Evolutionary conservation across 2,888 invertebrate species (phyloP).

Genomic region (Ischnura elegans): DNA sequence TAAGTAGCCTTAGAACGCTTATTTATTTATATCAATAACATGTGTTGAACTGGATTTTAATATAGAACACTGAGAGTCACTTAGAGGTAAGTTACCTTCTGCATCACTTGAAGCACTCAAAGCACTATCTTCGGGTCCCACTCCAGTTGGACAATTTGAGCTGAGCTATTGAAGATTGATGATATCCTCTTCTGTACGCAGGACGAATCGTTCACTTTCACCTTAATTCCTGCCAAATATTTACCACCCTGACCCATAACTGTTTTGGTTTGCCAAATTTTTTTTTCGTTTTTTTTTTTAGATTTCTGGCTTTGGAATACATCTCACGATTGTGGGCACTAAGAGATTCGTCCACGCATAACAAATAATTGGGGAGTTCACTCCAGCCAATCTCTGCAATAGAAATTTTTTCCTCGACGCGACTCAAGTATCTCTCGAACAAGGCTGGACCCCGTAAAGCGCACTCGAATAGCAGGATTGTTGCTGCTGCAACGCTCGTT

Average conservation of each 20-base stretch:
- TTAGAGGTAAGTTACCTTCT: neutral
- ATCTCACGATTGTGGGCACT: neutral
- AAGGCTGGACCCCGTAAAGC: neutral
- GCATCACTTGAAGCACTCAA: too few species aligned
- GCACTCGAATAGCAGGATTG: neutral
- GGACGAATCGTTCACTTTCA: too few species aligned
- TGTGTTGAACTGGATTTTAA: neutral
- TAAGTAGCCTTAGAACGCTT: too few species aligned
- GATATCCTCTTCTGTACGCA: too few species aligned
- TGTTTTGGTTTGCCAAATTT: too few species aligned
- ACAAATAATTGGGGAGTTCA: neutral
- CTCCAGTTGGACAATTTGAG: too few species aligned
- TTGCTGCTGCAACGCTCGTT: neutral
- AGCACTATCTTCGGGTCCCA: too few species aligned
- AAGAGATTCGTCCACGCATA: neutral
- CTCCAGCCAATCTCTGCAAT: neutral
- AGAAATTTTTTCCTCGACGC: neutral
- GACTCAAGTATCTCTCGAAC: neutral
- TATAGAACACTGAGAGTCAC: neutral
- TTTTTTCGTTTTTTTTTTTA: too few species aligned
- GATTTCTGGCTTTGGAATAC: neutral
- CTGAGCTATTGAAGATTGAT: neutral
- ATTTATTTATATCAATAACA: neutral
- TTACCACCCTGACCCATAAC: too few species aligned
- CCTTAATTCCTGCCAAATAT: too few species aligned